Evolutionary conservation across 2,113 vertebrate genomes (phyloP).

Genomic region (Onychostoma macrolepis): DNA sequence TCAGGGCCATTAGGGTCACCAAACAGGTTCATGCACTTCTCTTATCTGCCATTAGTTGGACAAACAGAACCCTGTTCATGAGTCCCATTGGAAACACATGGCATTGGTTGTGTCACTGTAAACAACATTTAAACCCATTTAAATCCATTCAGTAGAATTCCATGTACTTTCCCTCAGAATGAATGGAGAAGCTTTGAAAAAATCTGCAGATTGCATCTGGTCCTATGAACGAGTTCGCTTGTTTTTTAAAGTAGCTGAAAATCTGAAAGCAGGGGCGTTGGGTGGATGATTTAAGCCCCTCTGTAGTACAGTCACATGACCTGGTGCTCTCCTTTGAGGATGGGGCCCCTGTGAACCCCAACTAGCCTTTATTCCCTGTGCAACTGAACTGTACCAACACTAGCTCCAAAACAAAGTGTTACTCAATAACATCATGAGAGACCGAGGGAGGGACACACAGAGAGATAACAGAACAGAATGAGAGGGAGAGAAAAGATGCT

Average conservation of each 20-base stretch:
- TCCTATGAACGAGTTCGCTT: neutral
- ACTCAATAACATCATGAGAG: conserved; percentile 40
- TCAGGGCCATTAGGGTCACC: neutral
- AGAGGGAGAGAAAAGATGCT: conserved; percentile 19
- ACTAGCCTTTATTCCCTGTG: conserved; percentile 27
- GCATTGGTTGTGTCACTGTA: neutral
- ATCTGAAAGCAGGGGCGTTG: conserved; percentile 57
- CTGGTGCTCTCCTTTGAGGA: conserved; percentile 61
- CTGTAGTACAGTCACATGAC: conserved; percentile 67
- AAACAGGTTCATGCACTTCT: neutral
- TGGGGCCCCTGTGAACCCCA: conserved; percentile 50
- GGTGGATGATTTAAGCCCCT: conserved; percentile 65
- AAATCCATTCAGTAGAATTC: neutral
- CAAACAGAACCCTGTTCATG: neutral
- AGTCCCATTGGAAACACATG: neutral
- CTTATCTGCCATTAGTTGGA: neutral
- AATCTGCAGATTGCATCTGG: neutral
- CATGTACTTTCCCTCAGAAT: neutral
- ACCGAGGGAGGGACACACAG: conserved; percentile 16
- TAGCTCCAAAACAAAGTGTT: conserved; percentile 35
- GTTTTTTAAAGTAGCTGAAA: conserved; percentile 2
- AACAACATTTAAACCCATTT: neutral
- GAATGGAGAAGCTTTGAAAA: neutral
- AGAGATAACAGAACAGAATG: conserved; percentile 10
- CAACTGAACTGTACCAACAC: conserved; percentile 36